phyloP scores from a whole-genome alignment of 2,797 vertebrate genomes.

The Hippocampus kuda region DNA sequence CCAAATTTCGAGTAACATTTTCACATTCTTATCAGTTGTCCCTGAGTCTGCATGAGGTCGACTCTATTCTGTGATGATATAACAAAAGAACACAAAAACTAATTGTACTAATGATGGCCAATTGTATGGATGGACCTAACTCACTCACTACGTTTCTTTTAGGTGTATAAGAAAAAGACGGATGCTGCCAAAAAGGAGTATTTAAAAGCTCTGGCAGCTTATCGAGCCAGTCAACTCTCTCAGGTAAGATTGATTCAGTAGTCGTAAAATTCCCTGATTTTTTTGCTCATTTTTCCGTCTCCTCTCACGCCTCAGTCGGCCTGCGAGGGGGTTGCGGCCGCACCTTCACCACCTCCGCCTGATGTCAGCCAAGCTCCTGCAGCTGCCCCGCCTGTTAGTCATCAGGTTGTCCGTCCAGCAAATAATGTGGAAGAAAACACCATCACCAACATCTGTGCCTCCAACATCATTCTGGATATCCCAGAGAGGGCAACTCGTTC shows the following conservation, averaged over 20 bases:
- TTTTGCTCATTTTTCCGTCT: not conserved
- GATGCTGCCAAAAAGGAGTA: conserved; percentile 86
- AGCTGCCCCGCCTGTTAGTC: conserved; percentile 18
- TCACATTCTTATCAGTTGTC: no score
- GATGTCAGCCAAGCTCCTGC: conserved; percentile 30
- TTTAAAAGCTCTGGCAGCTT: conserved; percentile 80
- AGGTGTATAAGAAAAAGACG: conserved; percentile 91
- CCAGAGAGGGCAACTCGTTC: conserved; percentile 56
- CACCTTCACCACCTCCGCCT: conserved; percentile 57
- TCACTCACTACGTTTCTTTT: not conserved
- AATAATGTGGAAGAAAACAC: conserved; percentile 60
- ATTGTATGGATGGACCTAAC: not conserved
- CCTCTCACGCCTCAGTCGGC: conserved; percentile 55
- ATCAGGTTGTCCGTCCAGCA: conserved; percentile 34
- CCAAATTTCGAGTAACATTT: no score
- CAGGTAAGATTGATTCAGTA: conserved; percentile 48
- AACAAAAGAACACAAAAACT: not conserved
- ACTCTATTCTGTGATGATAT: not conserved
- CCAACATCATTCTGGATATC: conserved; percentile 62
- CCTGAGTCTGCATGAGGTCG: no score
- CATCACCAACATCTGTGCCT: conserved; percentile 58
- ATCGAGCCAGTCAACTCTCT: conserved; percentile 78
- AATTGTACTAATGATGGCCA: not conserved
- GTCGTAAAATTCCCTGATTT: not conserved
- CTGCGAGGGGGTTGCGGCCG: conserved; percentile 69